These are phyloP conservation scores for Chaetura pelagica DNA, from an alignment of 2,113 vertebrate species.

Conservation along the genomic window DNA sequence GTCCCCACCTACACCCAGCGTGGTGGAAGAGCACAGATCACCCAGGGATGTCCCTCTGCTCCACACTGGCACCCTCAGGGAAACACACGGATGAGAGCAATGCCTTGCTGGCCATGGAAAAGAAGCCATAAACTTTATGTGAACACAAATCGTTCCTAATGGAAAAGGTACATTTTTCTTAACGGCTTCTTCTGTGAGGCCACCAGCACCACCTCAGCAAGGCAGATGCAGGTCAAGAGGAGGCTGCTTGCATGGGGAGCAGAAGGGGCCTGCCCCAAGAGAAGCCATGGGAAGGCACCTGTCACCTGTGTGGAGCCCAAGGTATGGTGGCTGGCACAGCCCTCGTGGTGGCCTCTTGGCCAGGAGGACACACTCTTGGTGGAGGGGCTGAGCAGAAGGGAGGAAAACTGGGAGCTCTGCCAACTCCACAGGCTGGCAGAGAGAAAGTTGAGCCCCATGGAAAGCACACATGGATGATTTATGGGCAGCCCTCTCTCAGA, in stretches of 20 bases:
- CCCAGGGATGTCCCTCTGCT: neutral
- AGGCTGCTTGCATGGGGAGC: neutral
- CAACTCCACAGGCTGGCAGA: fast-evolving
- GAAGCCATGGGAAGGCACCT: neutral
- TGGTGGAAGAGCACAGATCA: neutral
- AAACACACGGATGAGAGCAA: neutral
- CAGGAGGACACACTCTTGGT: fast-evolving
- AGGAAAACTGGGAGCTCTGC: neutral
- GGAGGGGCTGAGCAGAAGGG: neutral
- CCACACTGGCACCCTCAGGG: neutral
- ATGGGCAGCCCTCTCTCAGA: neutral
- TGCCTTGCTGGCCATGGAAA: neutral
- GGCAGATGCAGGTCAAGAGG: neutral
- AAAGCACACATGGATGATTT: neutral
- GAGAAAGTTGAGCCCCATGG: neutral
- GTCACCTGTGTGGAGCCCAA: fast-evolving
- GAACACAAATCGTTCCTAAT: neutral
- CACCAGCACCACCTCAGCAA: neutral
- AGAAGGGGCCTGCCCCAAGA: neutral
- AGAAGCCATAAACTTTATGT: neutral
- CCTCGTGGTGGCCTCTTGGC: neutral
- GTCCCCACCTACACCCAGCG: neutral
- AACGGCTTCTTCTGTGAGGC: neutral
- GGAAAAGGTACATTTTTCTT: neutral
- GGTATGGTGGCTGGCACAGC: neutral